Conservation (phyloP, 2,797 vertebrate genomes). For the Aselliscus stoliczkanus region DNA sequence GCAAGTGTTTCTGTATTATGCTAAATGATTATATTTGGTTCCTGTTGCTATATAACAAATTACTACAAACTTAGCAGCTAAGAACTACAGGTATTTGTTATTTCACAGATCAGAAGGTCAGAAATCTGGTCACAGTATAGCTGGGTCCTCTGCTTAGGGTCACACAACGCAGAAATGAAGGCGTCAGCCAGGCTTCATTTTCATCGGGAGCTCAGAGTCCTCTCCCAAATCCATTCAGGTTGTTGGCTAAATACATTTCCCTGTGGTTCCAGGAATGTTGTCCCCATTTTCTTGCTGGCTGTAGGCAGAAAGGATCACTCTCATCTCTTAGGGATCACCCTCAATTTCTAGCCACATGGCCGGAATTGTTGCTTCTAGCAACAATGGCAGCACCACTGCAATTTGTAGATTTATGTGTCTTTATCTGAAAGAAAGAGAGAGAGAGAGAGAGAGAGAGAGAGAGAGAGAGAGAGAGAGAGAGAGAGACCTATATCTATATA, state of each 20-base stretch:
- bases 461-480: too few relatives aligned
- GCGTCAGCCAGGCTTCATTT: background rate
- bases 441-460: too few relatives aligned
- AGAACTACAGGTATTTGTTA: background rate
- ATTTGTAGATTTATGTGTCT: background rate
- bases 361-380: background rate
- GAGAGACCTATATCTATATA: too few relatives aligned
- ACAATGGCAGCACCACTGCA: background rate
- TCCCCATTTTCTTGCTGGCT: background rate
- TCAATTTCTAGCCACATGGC: background rate
- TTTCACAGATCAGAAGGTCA: background rate
- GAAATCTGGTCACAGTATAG: background rate
- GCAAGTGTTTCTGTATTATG: background rate
- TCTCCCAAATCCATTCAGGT: background rate
- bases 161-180: background rate
- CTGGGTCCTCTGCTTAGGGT: background rate
- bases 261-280: background rate
- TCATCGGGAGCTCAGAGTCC: background rate
- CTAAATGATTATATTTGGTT: background rate
- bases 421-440: background rate
- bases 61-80: background rate
- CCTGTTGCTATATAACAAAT: background rate
- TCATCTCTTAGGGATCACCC: background rate
- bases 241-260: background rate
- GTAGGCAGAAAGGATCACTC: background rate